Conservation (phyloP, 2,797 vertebrate genomes). For the Psittacula derbiana region DNA sequence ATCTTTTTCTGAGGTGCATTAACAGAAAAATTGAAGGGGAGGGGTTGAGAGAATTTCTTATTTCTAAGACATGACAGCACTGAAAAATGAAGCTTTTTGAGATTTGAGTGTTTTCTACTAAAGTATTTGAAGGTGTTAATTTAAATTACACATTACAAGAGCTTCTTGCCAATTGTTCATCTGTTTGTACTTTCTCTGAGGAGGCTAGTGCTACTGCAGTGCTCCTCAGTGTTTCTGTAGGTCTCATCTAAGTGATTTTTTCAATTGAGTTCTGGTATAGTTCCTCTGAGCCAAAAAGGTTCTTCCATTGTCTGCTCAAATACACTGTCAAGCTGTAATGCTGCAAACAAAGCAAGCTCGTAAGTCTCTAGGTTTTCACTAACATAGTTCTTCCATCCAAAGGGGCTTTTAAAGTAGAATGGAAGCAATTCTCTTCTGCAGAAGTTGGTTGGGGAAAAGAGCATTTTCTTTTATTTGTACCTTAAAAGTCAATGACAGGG, state of each 20-base stretch:
- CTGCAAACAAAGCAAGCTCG: neutral
- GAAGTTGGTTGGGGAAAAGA: neutral
- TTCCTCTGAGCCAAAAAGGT: neutral
- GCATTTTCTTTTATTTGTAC: neutral
- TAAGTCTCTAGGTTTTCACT: neutral
- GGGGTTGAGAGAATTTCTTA: neutral
- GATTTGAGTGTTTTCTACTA: neutral
- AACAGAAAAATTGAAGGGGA: neutral
- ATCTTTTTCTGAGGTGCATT: neutral
- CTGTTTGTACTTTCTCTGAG: neutral
- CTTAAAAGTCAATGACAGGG: neutral
- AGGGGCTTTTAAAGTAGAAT: neutral
- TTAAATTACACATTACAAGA: neutral
- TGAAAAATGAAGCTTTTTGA: neutral
- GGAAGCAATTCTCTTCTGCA: neutral
- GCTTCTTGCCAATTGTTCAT: neutral
- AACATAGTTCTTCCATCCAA: neutral
- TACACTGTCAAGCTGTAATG: neutral
- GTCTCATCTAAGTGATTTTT: neutral
- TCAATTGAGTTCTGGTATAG: neutral
- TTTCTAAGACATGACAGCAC: neutral
- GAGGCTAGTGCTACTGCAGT: neutral
- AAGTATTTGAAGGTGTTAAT: neutral
- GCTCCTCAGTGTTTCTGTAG: neutral
- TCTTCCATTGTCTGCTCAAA: conserved; percentile 1